phyloP scores from a whole-genome alignment of 2,113 vertebrate species.

The Pomatostomus ruficeps region DNA sequence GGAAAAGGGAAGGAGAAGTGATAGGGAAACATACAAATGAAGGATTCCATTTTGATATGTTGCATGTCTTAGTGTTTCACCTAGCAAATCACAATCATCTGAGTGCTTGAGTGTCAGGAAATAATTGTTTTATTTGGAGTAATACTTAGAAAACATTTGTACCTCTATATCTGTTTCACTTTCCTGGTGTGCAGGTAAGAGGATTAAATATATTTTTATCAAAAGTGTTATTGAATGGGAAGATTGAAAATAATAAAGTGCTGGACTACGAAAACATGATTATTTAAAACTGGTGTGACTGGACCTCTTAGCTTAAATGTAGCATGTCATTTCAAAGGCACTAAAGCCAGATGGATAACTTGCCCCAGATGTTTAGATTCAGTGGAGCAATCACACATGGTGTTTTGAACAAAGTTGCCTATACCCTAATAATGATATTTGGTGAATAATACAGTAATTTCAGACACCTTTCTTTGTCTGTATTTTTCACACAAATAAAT shows the following conservation, averaged over 20 bases:
- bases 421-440: background rate
- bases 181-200: background rate
- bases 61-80: background rate
- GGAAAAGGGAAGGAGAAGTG: background rate
- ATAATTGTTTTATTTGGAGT: background rate
- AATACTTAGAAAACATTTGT: background rate
- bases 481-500: background rate
- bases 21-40: background rate
- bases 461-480: background rate
- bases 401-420: background rate
- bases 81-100: background rate
- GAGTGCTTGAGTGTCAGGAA: background rate
- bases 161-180: background rate
- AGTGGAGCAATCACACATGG: background rate
- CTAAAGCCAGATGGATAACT: constrained; percentile 10
- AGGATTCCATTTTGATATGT: rapidly evolving
- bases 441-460: background rate
- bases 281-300: constrained; percentile 12
- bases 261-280: background rate
- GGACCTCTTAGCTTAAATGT: background rate
- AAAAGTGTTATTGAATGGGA: background rate
- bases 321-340: constrained; percentile 25
- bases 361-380: constrained; percentile 34
- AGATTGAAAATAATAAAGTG: background rate
- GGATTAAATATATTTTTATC: background rate